Base-by-base conservation (phyloP, 64 coral and sea anemone genomes). In the Montipora sp. region DNA sequence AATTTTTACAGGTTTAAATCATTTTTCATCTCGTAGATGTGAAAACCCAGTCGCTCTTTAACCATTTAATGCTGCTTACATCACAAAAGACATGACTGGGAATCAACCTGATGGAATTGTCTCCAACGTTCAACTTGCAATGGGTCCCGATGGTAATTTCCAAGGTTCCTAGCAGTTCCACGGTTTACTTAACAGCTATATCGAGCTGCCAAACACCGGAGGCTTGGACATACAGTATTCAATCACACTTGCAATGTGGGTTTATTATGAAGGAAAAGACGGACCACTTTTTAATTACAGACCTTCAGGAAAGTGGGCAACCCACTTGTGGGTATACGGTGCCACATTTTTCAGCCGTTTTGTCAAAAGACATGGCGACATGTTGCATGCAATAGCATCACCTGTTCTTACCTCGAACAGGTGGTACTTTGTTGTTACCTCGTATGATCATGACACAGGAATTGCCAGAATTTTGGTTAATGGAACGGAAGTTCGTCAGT, bases 201-300 rank as follows among this genome's bases (percentile, higher is more conserved):
- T 98, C 11, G 71, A 55, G 13, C 84, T 94, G 68, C 95, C 95
- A n/a, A 98, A 98, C 57, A 94, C 74, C 59, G 95, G 95, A 36
- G 87, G 90, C 8, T 83, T 98, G 81, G 92, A 98, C 76, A 98
- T 89, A 1, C 45, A 73, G 73, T 81, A 84, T 20, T 98, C 95
- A 5, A 84, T 98, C 6, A 94, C 95, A 20, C 67, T 98, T 6
- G 47, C 83, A 11, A 83, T 91, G 73, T 98, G 95, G 95, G 89
- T 98, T 19, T 94, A 88, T 47, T 89, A 77, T 15, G 89, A 98
- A 78, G 91, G 92, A 27, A 21, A 36, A 60, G 16, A 71, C 12
- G 95, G 95, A 8, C 92, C 92, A 5, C 21, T 98, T 5, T 98
- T 98, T 53, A 90, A 94, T 55, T 98, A 88, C 51, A 84, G 90